phyloP scores from a whole-genome alignment of 2,888 invertebrate species.

The Rotaria socialis region DNA sequence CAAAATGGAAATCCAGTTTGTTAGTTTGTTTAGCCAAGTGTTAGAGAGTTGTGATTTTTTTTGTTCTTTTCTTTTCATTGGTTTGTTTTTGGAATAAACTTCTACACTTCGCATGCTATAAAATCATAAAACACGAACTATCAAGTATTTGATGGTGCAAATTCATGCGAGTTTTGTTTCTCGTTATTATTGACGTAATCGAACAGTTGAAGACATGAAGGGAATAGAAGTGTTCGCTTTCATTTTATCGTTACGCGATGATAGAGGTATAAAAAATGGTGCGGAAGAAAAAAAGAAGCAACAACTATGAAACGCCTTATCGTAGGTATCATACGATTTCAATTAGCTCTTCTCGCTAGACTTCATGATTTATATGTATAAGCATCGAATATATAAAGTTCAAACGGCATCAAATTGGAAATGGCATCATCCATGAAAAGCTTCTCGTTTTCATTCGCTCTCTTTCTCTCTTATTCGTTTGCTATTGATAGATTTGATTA shows the following conservation, averaged over 20 bases:
- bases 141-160: neutral
- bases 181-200: no score
- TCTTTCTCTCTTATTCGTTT: neutral
- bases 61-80: neutral
- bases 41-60: neutral
- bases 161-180: neutral
- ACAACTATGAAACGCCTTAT: neutral
- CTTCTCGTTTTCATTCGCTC: neutral
- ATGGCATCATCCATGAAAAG: slow-evolving; percentile 36
- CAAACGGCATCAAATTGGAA: slow-evolving; percentile 36
- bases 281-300: neutral
- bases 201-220: no score
- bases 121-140: neutral
- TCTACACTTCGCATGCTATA: neutral
- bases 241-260: neutral
- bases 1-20: neutral
- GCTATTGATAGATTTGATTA: slow-evolving; percentile 15
- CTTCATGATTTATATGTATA: neutral
- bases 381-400: neutral
- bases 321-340: slow-evolving; percentile 34
- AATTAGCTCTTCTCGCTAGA: neutral
- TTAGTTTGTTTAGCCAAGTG: neutral
- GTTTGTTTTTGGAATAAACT: neutral
- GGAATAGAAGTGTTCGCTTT: neutral
- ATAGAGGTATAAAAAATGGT: neutral